phyloP scores from a whole-genome alignment of 2,113 vertebrate species.

The Eolophus roseicapilla region DNA sequence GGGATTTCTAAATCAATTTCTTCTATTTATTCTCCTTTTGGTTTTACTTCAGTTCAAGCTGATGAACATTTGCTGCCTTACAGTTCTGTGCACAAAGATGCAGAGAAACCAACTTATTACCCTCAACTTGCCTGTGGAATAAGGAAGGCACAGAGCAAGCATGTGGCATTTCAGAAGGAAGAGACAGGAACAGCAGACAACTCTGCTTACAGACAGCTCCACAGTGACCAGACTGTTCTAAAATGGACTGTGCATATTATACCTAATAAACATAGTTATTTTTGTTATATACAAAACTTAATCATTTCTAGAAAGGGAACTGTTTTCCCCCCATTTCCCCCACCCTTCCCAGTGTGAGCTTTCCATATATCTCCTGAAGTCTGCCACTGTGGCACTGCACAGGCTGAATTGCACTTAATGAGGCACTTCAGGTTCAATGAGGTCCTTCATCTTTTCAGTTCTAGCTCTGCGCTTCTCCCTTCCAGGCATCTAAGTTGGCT shows the following conservation, averaged over 20 bases:
- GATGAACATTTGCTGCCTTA: neutral
- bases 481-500: neutral
- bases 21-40: neutral
- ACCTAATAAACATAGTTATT: neutral
- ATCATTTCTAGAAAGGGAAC: neutral
- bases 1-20: neutral
- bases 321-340: neutral
- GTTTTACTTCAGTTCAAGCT: neutral
- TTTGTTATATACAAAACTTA: neutral
- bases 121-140: neutral
- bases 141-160: neutral
- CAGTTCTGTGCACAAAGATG: neutral
- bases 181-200: neutral
- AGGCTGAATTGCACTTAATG: neutral
- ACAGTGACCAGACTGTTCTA: neutral
- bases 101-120: neutral
- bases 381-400: neutral
- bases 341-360: neutral
- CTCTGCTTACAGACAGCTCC: neutral
- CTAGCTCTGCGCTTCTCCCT: constrained; percentile 8
- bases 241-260: neutral
- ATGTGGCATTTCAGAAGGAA: neutral
- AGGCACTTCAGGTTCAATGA: constrained; percentile 20
- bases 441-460: neutral
- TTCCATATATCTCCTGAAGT: neutral